A percentile compares a stretch with the other conserved stretches of the same genome.
Evolutionary conservation across 2,888 invertebrate genomes (phyloP).

Genomic region (Mongoloraphidia duomilia): DNA sequence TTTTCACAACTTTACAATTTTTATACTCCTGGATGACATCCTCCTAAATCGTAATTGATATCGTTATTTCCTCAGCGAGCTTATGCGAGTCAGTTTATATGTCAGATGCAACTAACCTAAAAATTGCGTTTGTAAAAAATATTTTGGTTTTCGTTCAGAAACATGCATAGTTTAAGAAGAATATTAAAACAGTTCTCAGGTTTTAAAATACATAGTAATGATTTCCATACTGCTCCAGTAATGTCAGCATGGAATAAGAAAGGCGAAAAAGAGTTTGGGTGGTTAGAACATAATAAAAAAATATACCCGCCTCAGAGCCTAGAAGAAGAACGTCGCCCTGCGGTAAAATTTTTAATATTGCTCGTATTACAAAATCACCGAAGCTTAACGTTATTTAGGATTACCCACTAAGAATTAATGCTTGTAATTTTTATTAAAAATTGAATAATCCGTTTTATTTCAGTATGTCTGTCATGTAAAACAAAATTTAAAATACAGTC

Average conservation of each 20-base stretch:
- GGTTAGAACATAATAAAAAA: slow-evolving; percentile 54
- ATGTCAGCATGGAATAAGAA: slow-evolving; percentile 19
- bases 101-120: too few relatives aligned
- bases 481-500: slow-evolving; percentile 76
- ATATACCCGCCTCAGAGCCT: slow-evolving; percentile 65
- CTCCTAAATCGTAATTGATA: too few relatives aligned
- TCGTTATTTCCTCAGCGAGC: too few relatives aligned
- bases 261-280: slow-evolving; percentile 34
- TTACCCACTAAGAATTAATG: not conserved
- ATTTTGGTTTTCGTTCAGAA: too few relatives aligned
- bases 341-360: slow-evolving; percentile 43
- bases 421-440: not conserved
- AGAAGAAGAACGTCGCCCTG: slow-evolving; percentile 63
- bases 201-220: too few relatives aligned
- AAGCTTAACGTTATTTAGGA: not conserved
- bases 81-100: too few relatives aligned
- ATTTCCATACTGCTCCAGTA: too few relatives aligned
- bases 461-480: slow-evolving; percentile 82
- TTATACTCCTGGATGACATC: too few relatives aligned
- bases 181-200: too few relatives aligned
- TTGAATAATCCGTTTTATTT: slow-evolving; percentile 22
- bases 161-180: too few relatives aligned
- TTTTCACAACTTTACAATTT: too few relatives aligned
- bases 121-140: too few relatives aligned
- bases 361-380: not conserved